Base-by-base conservation (phyloP, 53 echinoderm and acorn worm species). In the Paelopatides confundens region DNA sequence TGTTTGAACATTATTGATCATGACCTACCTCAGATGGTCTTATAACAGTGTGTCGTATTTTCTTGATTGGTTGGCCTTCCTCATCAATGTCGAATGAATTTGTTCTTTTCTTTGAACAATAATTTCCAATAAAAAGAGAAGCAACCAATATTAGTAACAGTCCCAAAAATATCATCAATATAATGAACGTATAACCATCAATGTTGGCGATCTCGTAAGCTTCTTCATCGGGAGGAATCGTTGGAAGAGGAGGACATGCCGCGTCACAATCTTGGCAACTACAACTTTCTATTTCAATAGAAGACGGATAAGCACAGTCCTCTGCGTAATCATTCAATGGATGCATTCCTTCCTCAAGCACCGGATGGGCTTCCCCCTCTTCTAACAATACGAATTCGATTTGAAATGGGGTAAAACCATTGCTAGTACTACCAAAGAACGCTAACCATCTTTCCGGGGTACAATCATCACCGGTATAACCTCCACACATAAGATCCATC, bases 221-320 rank as follows among this genome's bases (percentile, higher is more conserved):
- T 23, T 86, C 81, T 27, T 85, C 86, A 11, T 26, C 23, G 0
- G 93, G 90, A 5, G 90, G 88, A 27, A 89, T 87, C 35, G 92
- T 91, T 1, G 95, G 95, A 9, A 91, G 86, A 0, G 92, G 68
- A 0, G 89, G 86, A 52, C 97, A 97, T 17, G 95, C 86, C 4
- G 13, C 84, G 9, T 69, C 76, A 84, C 97, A 97, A 47, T 97
- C 97, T 76, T 95, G 95, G 71, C 97, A 97, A 76, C 97, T 97
- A 58, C 97, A 97, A 37, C 66, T 21, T 3, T 85, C 58, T 36
- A 64, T 79, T 6, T 88, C 89, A 21, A 88, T 87, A 33, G 78
- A 74, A 11, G 86, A 82, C 2, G 90, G 81, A 63, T 81, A 84
- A 18, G 91, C 83, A 62, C 97, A 97, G 71, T 87, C 77, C 58